Evolutionary conservation across 2,113 vertebrate species (phyloP), one percentile per base, ranked within the genome.

Genomic region (Martes martes): DNA sequence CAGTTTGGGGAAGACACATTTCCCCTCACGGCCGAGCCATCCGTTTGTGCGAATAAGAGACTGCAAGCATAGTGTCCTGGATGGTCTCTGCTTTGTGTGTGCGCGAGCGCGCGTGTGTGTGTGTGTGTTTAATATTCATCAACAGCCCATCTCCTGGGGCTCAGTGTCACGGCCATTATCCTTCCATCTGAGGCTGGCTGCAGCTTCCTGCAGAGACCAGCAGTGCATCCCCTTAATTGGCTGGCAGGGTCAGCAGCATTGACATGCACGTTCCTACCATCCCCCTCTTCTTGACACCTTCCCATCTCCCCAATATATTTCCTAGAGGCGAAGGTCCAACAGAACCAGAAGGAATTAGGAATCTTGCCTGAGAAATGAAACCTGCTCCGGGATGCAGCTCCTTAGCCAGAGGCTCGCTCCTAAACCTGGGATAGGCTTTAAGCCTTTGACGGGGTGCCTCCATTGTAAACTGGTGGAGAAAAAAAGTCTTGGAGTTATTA

Each of bases 61-160:
- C 16, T 69, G 50, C 42, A 94, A 7, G 36, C 15, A 10, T 2
- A 73, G 65, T 50, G 33, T 88, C 63, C 23, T 67, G 91, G 57
- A 14, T 90, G 31, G 61, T 84, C 50, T 76, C 55, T 85, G 45
- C 42, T 80, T 79, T 95, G 89, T 83, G 79, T 95, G 85, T 74
- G 36, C 36, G 36, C 36, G 36, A 36, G 36, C 36, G 31, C 92
- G 18, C 78, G 5, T 76, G 26, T 90, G 33, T 33, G 45, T 33
- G 45, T 47, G 45, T 95, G 33, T 98, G 87, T 92, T 96, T 96
- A 96, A 86, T 98, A 96, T 94, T 93, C 96, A 96, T 95, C 73
- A 24, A 8, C 19, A 78, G 31, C 50, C 23, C 8, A 0, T 95
- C 97, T 95, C 98, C 91, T 82, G 95, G 96, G 97, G 91, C 91